Evolutionary conservation across 2,888 invertebrate genomes (phyloP).

Genomic region (Alsophila aescularia): DNA sequence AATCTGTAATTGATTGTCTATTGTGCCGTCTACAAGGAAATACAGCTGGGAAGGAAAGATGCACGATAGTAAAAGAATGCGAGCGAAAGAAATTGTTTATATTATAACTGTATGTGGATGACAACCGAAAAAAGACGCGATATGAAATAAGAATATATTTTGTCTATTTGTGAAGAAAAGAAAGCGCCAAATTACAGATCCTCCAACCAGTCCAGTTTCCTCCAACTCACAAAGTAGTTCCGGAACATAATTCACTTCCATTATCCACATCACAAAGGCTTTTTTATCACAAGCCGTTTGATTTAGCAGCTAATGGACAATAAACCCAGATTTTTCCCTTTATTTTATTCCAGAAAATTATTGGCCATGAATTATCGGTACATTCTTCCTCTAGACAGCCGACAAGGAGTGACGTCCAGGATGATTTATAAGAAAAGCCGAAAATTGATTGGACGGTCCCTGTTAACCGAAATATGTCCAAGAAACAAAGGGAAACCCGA

Average conservation of each 20-base stretch:
- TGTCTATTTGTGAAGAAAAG: too few relatives aligned
- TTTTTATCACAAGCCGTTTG: constrained; percentile 16
- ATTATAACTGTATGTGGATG: neutral
- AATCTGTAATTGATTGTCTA: constrained; percentile 58
- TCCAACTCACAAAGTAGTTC: neutral
- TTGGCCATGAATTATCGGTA: constrained; percentile 54
- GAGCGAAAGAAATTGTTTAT: neutral
- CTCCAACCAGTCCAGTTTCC: too few relatives aligned
- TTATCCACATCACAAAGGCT: constrained; percentile 7
- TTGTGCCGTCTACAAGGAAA: constrained; percentile 37
- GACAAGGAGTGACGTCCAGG: constrained; percentile 57
- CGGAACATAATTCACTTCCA: constrained; percentile 3
- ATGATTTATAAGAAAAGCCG: constrained; percentile 74
- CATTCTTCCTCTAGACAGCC: constrained; percentile 50
- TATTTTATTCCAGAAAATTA: constrained; percentile 45
- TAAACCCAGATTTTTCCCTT: constrained; percentile 29
- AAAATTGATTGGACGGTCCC: constrained; percentile 71
- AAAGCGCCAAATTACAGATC: too few relatives aligned
- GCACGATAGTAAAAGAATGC: neutral
- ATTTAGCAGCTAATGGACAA: constrained; percentile 34
- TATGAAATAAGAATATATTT: neutral
- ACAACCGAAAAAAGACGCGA: neutral
- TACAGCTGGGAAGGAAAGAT: constrained; percentile 9
- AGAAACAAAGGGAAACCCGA: constrained; percentile 61
- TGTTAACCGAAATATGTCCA: constrained; percentile 63